phyloP scores from a whole-genome alignment of 2,113 vertebrate species.

The Campylomormyrus tamandua region DNA sequence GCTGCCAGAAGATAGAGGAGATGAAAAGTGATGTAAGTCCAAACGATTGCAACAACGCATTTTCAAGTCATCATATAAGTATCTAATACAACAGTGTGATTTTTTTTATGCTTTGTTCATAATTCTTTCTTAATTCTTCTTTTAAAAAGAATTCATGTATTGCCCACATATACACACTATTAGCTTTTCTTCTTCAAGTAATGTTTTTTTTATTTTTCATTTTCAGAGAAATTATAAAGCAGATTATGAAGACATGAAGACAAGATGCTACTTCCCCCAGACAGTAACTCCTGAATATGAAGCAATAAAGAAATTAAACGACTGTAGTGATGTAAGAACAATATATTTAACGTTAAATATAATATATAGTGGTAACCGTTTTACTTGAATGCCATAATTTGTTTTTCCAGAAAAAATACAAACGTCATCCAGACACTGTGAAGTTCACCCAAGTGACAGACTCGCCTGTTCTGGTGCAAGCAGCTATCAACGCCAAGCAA shows the following conservation, averaged over 20 bases:
- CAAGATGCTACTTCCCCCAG: constrained; percentile 88
- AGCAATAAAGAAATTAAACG: constrained; percentile 70
- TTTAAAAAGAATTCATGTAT: background rate
- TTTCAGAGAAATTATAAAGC: constrained; percentile 84
- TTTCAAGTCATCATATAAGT: background rate
- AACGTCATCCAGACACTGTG: constrained; percentile 76
- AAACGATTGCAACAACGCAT: background rate
- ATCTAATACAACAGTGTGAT: background rate
- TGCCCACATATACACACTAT: background rate
- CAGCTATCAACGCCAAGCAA: constrained; percentile 82
- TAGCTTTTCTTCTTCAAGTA: background rate
- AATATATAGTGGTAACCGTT: background rate
- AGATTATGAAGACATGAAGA: constrained; percentile 90
- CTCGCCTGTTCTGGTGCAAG: constrained; percentile 79
- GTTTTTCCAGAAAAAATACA: constrained; percentile 73
- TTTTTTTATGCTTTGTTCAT: background rate
- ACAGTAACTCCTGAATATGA: constrained; percentile 91
- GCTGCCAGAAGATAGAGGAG: constrained; percentile 77
- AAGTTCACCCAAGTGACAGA: constrained; percentile 89
- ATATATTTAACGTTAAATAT: background rate
- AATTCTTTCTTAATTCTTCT: background rate
- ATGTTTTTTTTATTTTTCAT: background rate
- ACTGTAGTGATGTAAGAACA: constrained; percentile 82
- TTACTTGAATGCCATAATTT: background rate
- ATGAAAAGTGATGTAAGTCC: constrained; percentile 79